Evolutionary conservation across 2,888 invertebrate species (phyloP).

Genomic region (Gasteruption jaculator): DNA sequence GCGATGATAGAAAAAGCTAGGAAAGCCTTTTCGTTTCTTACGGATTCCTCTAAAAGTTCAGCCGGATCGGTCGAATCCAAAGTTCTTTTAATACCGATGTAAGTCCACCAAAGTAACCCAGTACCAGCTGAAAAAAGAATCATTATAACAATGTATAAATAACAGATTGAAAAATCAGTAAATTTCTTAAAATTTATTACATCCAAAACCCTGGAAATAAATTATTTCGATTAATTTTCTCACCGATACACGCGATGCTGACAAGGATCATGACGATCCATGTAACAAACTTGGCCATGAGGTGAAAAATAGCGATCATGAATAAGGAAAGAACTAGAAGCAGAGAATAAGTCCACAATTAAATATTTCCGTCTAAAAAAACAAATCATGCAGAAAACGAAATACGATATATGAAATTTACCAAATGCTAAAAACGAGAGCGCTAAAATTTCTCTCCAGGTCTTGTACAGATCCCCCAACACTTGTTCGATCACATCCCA

Average conservation of each 20-base stretch:
- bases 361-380: constrained; percentile 8
- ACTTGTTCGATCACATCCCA: constrained; percentile 88
- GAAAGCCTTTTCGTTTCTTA: constrained; percentile 83
- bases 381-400: not conserved
- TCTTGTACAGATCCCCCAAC: constrained; percentile 80
- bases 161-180: constrained; percentile 1
- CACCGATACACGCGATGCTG: constrained; percentile 69
- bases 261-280: constrained; percentile 84
- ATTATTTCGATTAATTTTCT: too few relatives aligned
- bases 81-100: constrained; percentile 68
- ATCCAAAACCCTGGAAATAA: too few relatives aligned
- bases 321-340: constrained; percentile 73
- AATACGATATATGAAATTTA: constrained; percentile 52
- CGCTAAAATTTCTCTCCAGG: constrained; percentile 81
- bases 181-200: too few relatives aligned
- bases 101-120: constrained; percentile 83
- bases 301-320: constrained; percentile 79
- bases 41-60: constrained; percentile 67
- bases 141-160: constrained; percentile 1
- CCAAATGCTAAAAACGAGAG: constrained; percentile 78
- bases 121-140: constrained; percentile 57
- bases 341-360: constrained; percentile 19
- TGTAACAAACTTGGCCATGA: constrained; percentile 77
- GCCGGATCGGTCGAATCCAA: constrained; percentile 56
- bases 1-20: constrained; percentile 80